Evolutionary conservation across 2,888 invertebrate species (phyloP), one percentile per base, ranked within the genome.

Genomic region (Netelia inedita): DNA sequence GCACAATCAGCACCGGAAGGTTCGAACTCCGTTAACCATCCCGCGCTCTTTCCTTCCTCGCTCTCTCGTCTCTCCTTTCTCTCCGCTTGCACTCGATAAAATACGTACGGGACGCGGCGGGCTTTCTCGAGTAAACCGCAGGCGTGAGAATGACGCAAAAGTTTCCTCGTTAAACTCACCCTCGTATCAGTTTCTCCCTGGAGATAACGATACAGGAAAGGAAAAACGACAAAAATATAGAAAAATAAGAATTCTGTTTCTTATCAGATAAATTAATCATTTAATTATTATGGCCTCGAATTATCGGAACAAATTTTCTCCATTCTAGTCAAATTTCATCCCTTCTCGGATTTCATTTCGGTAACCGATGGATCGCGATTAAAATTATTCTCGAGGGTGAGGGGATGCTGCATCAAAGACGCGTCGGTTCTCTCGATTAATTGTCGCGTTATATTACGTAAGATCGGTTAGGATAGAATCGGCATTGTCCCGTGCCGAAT

Each of bases 1-100:
- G 89, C 90, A 85, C 91, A 92, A 92, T 93, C 92, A 91, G 90
- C 92, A 91, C 74, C 88, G 88, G 89, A 90, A 89, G 88, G 82
- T 88, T 85, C 87, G 83, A 85, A 85, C 88, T 89, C 87, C n/a
- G 8, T 82, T 61, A 82, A 85, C 82, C 79, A 82, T 71, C 55
- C 76, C 68, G 71, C 16, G n/a, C 59, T 65, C 57, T 35, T 23
- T 85, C 19, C 50, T 50, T 9, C 57, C 16, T 21, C 16, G 9
- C n/a, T 28, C 50, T n/a, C 14, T 68, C 50, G 55, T 69, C 65
- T 78, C 50, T 14, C 16, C 21, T 35, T 65, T 57, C 19, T 10
- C 19, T 21, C 28, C 10, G 66, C 72, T 23, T 61, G 72, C 55
- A 50, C 23, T 28, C 59, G 41, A 50, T 46, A 28, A 57, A 73